Evolutionary conservation across 2,113 vertebrate species (phyloP).

Genomic region (Ptychochromis oligacanthus): DNA sequence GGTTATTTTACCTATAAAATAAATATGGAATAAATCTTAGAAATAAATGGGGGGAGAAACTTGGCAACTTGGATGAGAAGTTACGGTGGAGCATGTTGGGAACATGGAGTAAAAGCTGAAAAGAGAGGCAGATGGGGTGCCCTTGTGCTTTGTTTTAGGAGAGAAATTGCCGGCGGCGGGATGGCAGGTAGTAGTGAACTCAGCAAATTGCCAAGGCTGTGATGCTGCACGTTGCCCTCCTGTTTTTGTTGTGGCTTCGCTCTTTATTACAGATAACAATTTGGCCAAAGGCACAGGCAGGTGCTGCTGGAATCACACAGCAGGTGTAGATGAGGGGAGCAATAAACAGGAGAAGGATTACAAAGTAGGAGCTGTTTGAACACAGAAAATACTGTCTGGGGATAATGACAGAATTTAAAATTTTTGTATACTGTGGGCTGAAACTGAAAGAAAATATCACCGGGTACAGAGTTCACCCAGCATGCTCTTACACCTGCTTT

Average conservation of each 20-base stretch:
- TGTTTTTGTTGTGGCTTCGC: slow-evolving; percentile 46
- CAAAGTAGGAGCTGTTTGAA: slow-evolving; percentile 18
- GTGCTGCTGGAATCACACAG: slow-evolving; percentile 50
- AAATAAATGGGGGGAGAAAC: not conserved
- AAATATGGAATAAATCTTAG: slow-evolving; percentile 20
- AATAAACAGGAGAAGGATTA: slow-evolving; percentile 11
- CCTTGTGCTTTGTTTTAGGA: slow-evolving; percentile 51
- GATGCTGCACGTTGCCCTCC: slow-evolving; percentile 38
- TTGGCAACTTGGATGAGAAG: not conserved
- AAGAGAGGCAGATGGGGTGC: slow-evolving; percentile 16
- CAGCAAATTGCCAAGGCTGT: slow-evolving; percentile 38
- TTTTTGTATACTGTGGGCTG: not conserved
- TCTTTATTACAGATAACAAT: slow-evolving; percentile 62
- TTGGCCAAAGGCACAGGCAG: slow-evolving; percentile 57
- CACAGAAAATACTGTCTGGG: slow-evolving; percentile 13
- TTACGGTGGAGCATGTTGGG: not conserved
- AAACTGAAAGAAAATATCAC: not conserved
- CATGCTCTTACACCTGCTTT: not conserved
- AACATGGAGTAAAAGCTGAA: not conserved
- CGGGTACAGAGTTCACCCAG: not conserved
- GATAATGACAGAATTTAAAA: not conserved
- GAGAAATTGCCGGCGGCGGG: slow-evolving; percentile 28
- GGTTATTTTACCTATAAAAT: slow-evolving; percentile 10
- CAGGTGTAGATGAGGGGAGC: slow-evolving; percentile 41
- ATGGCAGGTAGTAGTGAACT: slow-evolving; percentile 26